These are phyloP conservation scores for Brienomyrus longianalis DNA, from an alignment of 2,113 vertebrate species.

Conservation along the genomic window DNA sequence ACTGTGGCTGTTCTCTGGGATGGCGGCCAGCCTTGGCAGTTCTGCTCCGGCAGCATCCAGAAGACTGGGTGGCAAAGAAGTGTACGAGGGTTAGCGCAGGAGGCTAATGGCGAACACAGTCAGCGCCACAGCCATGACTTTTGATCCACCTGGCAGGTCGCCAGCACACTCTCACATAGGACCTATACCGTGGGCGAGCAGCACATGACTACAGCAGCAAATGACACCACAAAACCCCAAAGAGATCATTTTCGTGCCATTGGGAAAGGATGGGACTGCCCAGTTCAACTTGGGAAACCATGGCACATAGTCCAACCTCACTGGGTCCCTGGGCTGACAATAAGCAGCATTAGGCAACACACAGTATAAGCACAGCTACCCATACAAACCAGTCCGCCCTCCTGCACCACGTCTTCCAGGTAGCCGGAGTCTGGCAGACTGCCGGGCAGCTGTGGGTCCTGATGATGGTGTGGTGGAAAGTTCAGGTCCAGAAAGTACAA, in stretches of 20 bases:
- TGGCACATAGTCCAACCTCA: slow-evolving; percentile 91
- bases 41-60: neutral
- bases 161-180: slow-evolving; percentile 65
- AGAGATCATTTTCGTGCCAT: slow-evolving; percentile 79
- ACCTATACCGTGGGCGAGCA: slow-evolving; percentile 76
- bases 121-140: slow-evolving; percentile 75
- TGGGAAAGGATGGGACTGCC: slow-evolving; percentile 72
- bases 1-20: neutral
- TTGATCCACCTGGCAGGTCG: slow-evolving; percentile 24
- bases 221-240: slow-evolving; percentile 81
- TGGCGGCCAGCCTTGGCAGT: neutral
- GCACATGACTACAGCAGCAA: slow-evolving; percentile 70
- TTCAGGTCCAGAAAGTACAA: neutral
- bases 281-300: slow-evolving; percentile 42
- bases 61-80: slow-evolving; percentile 87
- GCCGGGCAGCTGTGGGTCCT: slow-evolving; percentile 86
- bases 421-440: slow-evolving; percentile 80
- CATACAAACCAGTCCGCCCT: slow-evolving; percentile 74
- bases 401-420: slow-evolving; percentile 63
- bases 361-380: slow-evolving; percentile 63
- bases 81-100: slow-evolving; percentile 53
- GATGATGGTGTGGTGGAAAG: slow-evolving; percentile 85
- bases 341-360: slow-evolving; percentile 79
- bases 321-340: slow-evolving; percentile 76
- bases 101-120: slow-evolving; percentile 82